Conservation (phyloP, 1,140 invertebrate species). For the Battus philenor region DNA sequence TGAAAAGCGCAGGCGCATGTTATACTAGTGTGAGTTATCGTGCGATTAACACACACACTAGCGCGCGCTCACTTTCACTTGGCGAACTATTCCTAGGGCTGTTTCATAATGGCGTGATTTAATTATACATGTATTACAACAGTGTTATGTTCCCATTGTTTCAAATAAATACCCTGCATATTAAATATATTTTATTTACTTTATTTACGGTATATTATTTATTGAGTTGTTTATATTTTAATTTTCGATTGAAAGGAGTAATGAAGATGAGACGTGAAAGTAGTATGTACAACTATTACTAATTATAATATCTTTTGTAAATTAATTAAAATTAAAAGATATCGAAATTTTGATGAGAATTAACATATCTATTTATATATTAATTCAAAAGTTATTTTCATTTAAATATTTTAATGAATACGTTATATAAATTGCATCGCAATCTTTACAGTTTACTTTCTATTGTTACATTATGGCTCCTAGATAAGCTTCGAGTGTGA, state of each 20-base stretch:
- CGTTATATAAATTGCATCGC: no score
- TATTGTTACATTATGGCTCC: slow-evolving; percentile 21
- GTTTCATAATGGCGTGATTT: slow-evolving; percentile 20
- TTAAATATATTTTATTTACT: neutral
- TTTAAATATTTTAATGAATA: no score
- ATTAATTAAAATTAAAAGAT: no score
- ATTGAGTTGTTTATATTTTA: no score
- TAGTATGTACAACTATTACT: neutral
- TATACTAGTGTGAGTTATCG: slow-evolving; percentile 29
- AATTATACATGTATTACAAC: no score
- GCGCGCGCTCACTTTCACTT: slow-evolving; percentile 64
- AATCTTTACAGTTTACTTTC: no score
- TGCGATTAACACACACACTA: slow-evolving; percentile 34
- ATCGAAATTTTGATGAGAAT: no score
- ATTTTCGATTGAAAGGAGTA: no score
- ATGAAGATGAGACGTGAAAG: neutral
- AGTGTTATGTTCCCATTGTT: neutral
- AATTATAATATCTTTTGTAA: no score
- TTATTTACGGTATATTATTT: no score
- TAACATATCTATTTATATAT: no score
- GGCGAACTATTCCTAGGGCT: slow-evolving; percentile 58
- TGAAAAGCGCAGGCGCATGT: slow-evolving; percentile 28
- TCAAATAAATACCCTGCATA: neutral
- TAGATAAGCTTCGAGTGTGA: slow-evolving; percentile 42
- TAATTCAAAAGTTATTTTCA: no score